These are phyloP conservation scores for Hippoglossus hippoglossus DNA, from an alignment of 2,797 vertebrate genomes.

Conservation along the genomic window DNA sequence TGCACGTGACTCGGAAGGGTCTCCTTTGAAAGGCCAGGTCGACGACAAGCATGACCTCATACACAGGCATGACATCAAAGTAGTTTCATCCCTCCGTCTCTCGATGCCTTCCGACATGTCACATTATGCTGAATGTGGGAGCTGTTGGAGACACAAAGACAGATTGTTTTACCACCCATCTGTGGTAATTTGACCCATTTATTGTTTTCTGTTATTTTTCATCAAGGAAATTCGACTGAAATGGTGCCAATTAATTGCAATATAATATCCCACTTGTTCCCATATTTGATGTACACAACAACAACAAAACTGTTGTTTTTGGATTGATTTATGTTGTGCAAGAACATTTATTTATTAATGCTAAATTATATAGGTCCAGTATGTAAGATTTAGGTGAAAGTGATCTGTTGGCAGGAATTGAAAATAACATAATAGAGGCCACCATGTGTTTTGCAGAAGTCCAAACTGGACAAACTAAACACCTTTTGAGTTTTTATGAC, in stretches of 20 bases:
- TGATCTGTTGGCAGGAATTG: too few relatives aligned
- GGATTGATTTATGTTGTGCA: too few relatives aligned
- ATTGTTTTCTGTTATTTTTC: not conserved
- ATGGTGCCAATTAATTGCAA: not conserved
- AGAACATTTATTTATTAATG: too few relatives aligned
- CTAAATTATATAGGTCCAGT: too few relatives aligned
- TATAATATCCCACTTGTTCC: not conserved
- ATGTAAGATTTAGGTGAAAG: too few relatives aligned
- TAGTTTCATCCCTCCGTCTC: conserved; percentile 33
- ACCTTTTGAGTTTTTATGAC: too few relatives aligned
- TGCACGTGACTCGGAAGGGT: conserved; percentile 48
- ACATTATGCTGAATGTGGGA: conserved; percentile 49
- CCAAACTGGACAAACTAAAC: too few relatives aligned
- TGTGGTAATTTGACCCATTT: too few relatives aligned
- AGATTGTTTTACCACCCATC: not conserved
- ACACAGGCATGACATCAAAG: conserved; percentile 38
- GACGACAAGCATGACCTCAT: conserved; percentile 43
- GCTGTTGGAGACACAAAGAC: not conserved
- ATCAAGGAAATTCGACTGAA: not conserved
- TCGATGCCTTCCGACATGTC: conserved; percentile 67
- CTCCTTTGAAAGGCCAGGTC: conserved; percentile 50
- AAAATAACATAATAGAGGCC: too few relatives aligned
- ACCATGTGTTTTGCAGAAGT: too few relatives aligned
- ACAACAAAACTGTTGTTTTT: too few relatives aligned
- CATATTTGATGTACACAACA: too few relatives aligned